Base-by-base conservation (phyloP, 2,113 vertebrate species). In the Gasterosteus aculeatus region DNA sequence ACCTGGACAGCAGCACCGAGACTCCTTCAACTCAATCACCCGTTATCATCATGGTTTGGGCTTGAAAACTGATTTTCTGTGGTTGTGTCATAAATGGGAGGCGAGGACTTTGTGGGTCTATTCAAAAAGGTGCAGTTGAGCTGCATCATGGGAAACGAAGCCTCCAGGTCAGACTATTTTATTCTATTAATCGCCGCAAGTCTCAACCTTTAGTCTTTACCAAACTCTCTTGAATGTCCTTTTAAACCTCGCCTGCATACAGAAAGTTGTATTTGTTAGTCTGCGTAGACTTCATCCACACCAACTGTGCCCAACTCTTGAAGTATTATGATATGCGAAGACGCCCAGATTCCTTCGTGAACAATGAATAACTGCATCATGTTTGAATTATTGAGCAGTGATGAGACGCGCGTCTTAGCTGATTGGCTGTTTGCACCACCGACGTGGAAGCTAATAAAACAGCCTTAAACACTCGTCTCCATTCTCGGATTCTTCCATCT, bases 301-400 rank as follows among this genome's bases (percentile, higher is more conserved):
- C 60, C 15, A 7, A 75, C 53, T 65, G 60, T 19, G 53, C 56
- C 8, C 9, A 10, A 58, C 39, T 33, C 41, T 76, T 31, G 33
- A 75, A 75, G 80, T 69, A 78, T 75, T 70, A 77, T 79, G 70
- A 74, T 70, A 77, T 81, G 70, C 60, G 84, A 41, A 35, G 53
- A 77, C 75, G 75, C 77, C 67, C 16, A 49, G 76, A 77, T 74
- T 81, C 62, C 60, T 80, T 72, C 78, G 72, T 59, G 33, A 46
- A 56, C 16, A 66, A 85, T 83, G 59, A 69, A 84, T 86, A 84
- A 68, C 78, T 84, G 74, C 67, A 83, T 73, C 56, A 58, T 0
- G 11, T 78, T 64, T 86, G 73, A 89, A 88, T 87, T 60, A 89
- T 87, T 85, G 46, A 87, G 60, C 74, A 67, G 59, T 26, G 69